Base-by-base conservation (phyloP, 2,113 vertebrate species). In the Gnathonemus echidnorhynchus region DNA sequence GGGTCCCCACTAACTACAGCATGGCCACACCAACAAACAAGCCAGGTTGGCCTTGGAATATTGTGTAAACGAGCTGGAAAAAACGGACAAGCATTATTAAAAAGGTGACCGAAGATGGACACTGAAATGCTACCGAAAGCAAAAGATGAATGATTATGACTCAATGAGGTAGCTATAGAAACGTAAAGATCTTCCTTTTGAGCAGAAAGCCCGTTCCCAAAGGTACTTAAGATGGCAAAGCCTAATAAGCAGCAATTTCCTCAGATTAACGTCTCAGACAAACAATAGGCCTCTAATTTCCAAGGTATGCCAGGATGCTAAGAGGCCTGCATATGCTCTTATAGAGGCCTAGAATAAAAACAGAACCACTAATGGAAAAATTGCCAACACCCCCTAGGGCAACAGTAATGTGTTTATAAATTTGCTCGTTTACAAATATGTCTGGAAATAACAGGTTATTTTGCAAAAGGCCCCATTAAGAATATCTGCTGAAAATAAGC, bases 321-420 rank as follows among this genome's bases (percentile, higher is more conserved):
- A 70, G 62, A 88, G 87, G 31, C 84, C 77, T 27, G 42, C 24
- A 74, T 88, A 52, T 66, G 58, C 17, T 42, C 87, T 88, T 86
- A 89, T 53, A 74, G 83, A 50, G 39, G 84, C 83, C 46, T n/a
- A 62, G 88, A 8, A 90, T 49, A 80, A 42, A 88, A 49, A 70
- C 49, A 42, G 74, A 77, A 39, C 31, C 70, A 77, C 31, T 77
- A 86, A 86, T 48, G 84, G 48, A 86, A 84, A 89, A 49, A 70
- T 27, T 90, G 27, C 88, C 85, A 84, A 86, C 90, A 49, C 77
- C 10, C 17, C 48, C 77, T 77, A 83, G 39, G 86, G 66, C 49
- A 83, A 39, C 27, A 35, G 83, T 74, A 58, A 88, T 88, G 88
- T 88, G 90, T 88, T 77, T 90, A 85, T 39, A 89, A 89, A 53